These are phyloP conservation scores for Plebejus anna DNA, from an alignment of 2,888 invertebrate species.

Conservation along the genomic window DNA sequence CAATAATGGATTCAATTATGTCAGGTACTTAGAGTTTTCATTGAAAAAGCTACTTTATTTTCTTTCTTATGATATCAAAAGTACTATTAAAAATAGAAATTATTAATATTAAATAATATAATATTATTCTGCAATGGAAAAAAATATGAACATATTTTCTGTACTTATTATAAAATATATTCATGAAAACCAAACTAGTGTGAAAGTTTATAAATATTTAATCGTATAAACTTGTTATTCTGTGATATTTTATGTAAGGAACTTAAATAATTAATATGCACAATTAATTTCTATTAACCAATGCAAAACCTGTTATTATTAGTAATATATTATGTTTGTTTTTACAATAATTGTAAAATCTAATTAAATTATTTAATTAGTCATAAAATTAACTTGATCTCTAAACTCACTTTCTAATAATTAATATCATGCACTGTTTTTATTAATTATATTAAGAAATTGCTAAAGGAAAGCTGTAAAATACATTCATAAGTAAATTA, in stretches of 20 bases:
- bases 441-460: no score
- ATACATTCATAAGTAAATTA: no score
- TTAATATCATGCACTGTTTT: no score
- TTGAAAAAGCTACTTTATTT: background rate
- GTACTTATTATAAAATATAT: background rate
- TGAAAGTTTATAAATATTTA: constrained; percentile 14
- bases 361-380: no score
- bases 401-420: constrained; percentile 9
- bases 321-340: background rate
- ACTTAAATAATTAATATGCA: background rate
- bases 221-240: background rate
- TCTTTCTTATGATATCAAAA: background rate
- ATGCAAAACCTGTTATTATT: background rate
- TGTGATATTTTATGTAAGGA: background rate
- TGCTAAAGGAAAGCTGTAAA: no score
- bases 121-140: background rate
- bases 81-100: background rate
- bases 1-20: constrained; percentile 94
- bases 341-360: background rate
- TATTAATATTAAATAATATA: background rate
- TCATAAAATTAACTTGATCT: background rate
- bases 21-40: constrained; percentile 77
- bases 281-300: background rate
- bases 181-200: background rate
- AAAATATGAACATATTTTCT: background rate